A percentile compares a stretch with the other conserved stretches of the same genome.
Evolutionary conservation across 2,797 vertebrate genomes (phyloP).

Genomic region (Acanthurus lineatus): DNA sequence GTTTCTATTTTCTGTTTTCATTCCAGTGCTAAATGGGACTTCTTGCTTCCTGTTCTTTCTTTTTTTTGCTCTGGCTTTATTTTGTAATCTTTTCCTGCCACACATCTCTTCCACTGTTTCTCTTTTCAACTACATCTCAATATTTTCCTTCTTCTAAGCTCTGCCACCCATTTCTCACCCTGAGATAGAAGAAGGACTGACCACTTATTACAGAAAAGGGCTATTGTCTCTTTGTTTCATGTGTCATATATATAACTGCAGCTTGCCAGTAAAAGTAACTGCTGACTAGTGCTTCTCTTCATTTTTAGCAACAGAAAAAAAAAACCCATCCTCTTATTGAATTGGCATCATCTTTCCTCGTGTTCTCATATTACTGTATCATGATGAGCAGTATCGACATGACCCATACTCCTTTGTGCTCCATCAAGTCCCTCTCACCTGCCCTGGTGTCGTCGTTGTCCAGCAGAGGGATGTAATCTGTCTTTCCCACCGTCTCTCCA

Average conservation of each 20-base stretch:
- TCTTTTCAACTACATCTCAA: too few relatives aligned
- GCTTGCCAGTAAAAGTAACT: not conserved
- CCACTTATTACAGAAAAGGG: not conserved
- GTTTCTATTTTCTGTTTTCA: not conserved
- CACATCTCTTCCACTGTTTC: not conserved
- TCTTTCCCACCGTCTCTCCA: conserved; percentile 94
- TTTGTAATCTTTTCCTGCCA: too few relatives aligned
- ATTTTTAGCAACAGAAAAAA: not conserved
- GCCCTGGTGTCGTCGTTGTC: conserved; percentile 86
- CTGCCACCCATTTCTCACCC: not conserved
- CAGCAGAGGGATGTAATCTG: conserved; percentile 92
- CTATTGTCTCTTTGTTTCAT: not conserved
- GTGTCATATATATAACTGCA: too few relatives aligned
- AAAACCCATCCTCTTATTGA: not conserved
- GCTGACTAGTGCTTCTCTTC: not conserved
- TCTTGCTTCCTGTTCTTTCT: not conserved
- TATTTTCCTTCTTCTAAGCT: not conserved
- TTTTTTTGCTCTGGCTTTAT: not conserved
- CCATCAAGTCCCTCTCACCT: conserved; percentile 60
- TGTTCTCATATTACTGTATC: not conserved
- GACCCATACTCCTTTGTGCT: not conserved
- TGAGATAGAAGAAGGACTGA: not conserved
- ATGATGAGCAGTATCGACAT: not conserved
- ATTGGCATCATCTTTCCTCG: not conserved
- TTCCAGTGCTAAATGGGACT: not conserved